Percentiles rank a stretch among this genome's conserved stretches.
Evolutionary conservation across 2,113 vertebrate species (phyloP).

Genomic region (Corythoichthys intestinalis): DNA sequence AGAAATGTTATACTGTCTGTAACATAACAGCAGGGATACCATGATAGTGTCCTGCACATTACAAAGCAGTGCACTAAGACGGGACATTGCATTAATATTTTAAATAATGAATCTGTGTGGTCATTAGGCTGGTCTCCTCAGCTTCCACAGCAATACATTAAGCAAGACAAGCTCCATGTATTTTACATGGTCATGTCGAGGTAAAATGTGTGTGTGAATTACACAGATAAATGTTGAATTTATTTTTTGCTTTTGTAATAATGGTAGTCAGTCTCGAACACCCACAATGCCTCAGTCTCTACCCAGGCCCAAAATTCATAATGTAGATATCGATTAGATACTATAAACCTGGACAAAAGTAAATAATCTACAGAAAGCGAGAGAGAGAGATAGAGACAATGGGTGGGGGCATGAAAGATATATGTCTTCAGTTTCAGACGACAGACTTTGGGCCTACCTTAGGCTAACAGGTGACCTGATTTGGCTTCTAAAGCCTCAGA

Average conservation of each 20-base stretch:
- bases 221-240: too few species aligned
- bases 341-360: too few species aligned
- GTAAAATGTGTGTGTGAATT: slow-evolving; percentile 56
- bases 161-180: slow-evolving; percentile 71
- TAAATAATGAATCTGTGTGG: slow-evolving; percentile 55
- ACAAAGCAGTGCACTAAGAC: slow-evolving; percentile 42
- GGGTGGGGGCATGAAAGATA: neutral
- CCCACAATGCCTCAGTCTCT: too few species aligned
- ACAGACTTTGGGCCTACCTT: slow-evolving; percentile 38
- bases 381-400: slow-evolving; percentile 4
- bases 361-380: slow-evolving; percentile 2
- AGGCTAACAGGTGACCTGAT: slow-evolving; percentile 46
- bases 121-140: slow-evolving; percentile 66
- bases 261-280: too few species aligned
- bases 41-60: slow-evolving; percentile 9
- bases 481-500: slow-evolving; percentile 48
- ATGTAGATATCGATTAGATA: too few species aligned
- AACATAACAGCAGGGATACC: neutral
- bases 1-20: slow-evolving; percentile 3
- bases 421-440: slow-evolving; percentile 21
- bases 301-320: too few species aligned
- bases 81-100: slow-evolving; percentile 61
- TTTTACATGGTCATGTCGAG: slow-evolving; percentile 68
- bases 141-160: slow-evolving; percentile 76
- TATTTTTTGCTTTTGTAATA: too few species aligned